phyloP scores from a whole-genome alignment of 1,140 invertebrate species.

The Drosophila pandora region DNA sequence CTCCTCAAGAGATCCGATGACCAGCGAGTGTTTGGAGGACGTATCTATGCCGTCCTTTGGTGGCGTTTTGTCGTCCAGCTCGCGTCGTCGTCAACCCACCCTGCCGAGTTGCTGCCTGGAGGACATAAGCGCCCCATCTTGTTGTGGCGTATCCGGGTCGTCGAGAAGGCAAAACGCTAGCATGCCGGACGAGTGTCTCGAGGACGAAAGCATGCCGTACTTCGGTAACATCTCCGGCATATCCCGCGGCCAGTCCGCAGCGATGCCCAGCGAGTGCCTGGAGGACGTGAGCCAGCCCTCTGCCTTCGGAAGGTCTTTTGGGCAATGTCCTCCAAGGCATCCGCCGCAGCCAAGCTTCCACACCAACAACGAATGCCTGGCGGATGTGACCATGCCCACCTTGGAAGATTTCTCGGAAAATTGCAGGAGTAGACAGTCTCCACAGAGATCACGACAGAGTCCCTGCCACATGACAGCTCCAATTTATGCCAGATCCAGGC shows the following conservation, averaged over 20 bases:
- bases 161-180: background rate
- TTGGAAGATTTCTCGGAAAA: background rate
- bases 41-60: background rate
- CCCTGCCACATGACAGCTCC: background rate
- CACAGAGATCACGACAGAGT: background rate
- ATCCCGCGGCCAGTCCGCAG: background rate
- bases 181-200: constrained; percentile 25
- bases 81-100: background rate
- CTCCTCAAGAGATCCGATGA: background rate
- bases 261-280: background rate
- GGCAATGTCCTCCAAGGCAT: background rate
- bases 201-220: constrained; percentile 25
- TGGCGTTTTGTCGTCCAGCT: background rate
- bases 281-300: constrained; percentile 1
- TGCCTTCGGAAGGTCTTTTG: background rate
- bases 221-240: background rate
- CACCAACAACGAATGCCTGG: constrained; percentile 14
- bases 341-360: constrained; percentile 1
- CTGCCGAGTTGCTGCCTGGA: background rate
- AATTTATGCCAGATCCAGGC: background rate
- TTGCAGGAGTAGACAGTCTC: background rate
- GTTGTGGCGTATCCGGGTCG: background rate
- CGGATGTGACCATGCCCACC: background rate
- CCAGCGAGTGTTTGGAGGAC: background rate
- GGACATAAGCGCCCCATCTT: background rate